A percentile compares a stretch with the other conserved stretches of the same genome.
Conservation (phyloP, 2,888 invertebrate species). For the Agrochola lota region DNA sequence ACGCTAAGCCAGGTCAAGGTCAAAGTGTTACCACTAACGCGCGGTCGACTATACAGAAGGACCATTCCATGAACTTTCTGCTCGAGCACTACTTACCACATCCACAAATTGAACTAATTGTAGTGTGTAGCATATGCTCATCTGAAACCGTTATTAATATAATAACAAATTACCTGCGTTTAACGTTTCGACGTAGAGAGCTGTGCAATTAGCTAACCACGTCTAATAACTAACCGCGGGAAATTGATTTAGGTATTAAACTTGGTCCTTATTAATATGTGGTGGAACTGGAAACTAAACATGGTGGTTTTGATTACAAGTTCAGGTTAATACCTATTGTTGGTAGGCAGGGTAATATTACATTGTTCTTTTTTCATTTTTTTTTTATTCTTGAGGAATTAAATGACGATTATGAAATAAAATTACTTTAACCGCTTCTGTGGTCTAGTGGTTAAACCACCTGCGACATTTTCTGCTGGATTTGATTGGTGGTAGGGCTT, state of each 20-base stretch:
- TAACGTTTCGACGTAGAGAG: neutral
- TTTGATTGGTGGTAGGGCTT: no score
- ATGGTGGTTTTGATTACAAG: neutral
- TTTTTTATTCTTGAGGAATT: neutral
- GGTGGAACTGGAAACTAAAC: neutral
- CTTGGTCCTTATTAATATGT: neutral
- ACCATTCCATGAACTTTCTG: neutral
- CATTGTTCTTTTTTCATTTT: no score
- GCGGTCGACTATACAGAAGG: neutral
- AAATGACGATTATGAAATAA: neutral
- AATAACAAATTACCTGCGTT: constrained; percentile 1
- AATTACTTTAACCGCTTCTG: no score
- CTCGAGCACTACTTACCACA: neutral
- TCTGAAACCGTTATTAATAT: neutral
- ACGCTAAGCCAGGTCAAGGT: neutral
- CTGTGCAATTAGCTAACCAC: constrained; percentile 10
- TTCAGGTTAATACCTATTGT: neutral
- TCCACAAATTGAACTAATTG: constrained; percentile 1
- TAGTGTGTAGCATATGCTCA: neutral
- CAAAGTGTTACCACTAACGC: neutral
- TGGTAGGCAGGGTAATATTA: neutral
- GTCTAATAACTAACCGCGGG: neutral
- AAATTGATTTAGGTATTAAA: constrained; percentile 2
- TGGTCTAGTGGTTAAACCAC: no score
- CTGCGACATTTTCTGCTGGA: no score